Conservation (phyloP, 2,797 vertebrate species). For the Gallinago nigripennis region DNA sequence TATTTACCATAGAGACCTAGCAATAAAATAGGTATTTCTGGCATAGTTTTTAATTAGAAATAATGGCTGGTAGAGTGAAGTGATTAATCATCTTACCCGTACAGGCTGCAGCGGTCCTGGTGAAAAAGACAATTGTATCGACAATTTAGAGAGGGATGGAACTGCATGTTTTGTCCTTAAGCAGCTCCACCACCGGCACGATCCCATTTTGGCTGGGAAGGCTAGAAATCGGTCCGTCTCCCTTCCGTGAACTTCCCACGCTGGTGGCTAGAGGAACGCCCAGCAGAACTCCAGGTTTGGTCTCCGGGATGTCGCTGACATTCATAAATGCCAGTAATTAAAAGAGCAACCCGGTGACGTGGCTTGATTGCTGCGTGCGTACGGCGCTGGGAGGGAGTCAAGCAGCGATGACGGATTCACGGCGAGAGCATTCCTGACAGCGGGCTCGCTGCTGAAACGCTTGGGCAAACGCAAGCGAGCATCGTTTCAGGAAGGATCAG, state of each 20-base stretch:
- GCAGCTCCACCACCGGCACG: background rate
- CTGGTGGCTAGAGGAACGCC: background rate
- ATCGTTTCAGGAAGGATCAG: constrained; percentile 59
- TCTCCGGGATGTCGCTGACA: background rate
- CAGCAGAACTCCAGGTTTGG: background rate
- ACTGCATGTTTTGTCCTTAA: constrained; percentile 76
- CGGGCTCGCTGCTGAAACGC: constrained; percentile 30
- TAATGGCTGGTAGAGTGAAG: constrained; percentile 86
- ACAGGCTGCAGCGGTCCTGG: constrained; percentile 69
- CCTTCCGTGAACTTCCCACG: background rate
- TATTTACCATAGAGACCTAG: constrained; percentile 84
- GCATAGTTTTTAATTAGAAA: constrained; percentile 92
- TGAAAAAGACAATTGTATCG: constrained; percentile 74
- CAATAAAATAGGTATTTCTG: constrained; percentile 86
- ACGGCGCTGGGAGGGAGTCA: constrained; percentile 43
- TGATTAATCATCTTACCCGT: constrained; percentile 86
- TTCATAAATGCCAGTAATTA: constrained; percentile 33
- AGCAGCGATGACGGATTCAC: constrained; percentile 59
- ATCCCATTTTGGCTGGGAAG: background rate
- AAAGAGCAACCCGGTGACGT: background rate
- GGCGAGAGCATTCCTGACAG: background rate
- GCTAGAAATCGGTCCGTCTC: background rate
- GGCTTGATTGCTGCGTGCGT: constrained; percentile 42
- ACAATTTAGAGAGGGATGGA: constrained; percentile 72
- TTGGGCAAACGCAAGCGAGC: constrained; percentile 37